Evolutionary conservation across 2,113 vertebrate species (phyloP), one percentile per base, ranked within the genome.

Genomic region (Piaya cayana): DNA sequence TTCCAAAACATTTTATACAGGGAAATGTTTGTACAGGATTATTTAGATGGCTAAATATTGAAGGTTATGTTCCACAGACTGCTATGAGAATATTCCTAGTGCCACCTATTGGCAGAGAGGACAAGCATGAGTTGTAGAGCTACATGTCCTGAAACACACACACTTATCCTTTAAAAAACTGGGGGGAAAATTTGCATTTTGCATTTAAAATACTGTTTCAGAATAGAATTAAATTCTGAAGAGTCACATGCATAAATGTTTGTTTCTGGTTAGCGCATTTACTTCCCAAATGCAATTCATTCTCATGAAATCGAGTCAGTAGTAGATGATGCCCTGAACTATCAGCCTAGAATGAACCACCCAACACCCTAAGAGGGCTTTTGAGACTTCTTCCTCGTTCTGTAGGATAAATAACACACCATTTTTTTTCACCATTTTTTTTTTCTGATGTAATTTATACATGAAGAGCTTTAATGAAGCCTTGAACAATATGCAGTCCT

Each of bases 51-150:
- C 26, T 78, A 77, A 74, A 77, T 59, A 2, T 5, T 27, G 37
- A 75, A 84, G 21, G 21, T 77, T 75, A 32, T n/a, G 3, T 52
- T 86, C 23, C 55, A 27, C 5, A 56, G 60, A 64, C 17, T 49
- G 5, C 4, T 42, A 84, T 96, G 76, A 47, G 85, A 45, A 97
- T 64, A 97, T 94, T 97, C 86, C 92, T 74, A 91, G 76, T 95
- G 95, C 86, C 92, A 96, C 58, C 88, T 97, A 91, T 97, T 90
- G 92, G 79, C 72, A 85, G 32, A 91, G 60, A 82, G 25, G 32
- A 52, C 15, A 89, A 30, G 91, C 6, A 14, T 12, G 37, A 65
- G 47, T 10, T 1, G 0, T 11, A 20, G 21, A 15, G 37, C 19
- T 76, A 2, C 37, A 26, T 7, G 2, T 53, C n/a, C 22, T 32